These are phyloP conservation scores for Myrmecobius fasciatus DNA, from an alignment of 2,113 vertebrate genomes.

Conservation along the genomic window DNA sequence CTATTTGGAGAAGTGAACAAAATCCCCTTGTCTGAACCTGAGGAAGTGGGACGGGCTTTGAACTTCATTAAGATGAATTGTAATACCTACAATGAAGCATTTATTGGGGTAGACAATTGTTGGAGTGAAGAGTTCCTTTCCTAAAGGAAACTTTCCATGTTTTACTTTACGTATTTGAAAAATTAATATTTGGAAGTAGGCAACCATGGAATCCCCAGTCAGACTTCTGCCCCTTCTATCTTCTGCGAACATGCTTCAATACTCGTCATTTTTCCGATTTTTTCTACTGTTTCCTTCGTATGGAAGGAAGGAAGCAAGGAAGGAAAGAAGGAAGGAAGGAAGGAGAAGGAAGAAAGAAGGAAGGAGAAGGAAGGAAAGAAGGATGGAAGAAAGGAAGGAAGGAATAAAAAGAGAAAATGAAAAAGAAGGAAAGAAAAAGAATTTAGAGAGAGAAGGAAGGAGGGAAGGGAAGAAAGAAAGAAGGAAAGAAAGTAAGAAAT, in stretches of 20 bases:
- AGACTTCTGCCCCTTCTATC: neutral
- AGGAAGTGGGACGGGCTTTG: neutral
- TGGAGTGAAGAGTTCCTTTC: neutral
- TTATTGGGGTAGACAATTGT: neutral
- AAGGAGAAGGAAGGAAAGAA: too few relatives aligned
- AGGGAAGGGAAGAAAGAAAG: neutral
- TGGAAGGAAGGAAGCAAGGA: neutral
- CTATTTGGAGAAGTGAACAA: neutral
- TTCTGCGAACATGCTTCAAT: neutral
- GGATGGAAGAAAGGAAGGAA: too few relatives aligned
- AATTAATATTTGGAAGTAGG: neutral
- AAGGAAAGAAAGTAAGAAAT: neutral
- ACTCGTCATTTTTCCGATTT: neutral
- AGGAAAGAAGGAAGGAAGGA: neutral
- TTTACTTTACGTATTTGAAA: neutral
- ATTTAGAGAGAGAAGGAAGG: too few relatives aligned
- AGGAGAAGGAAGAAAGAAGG: too few relatives aligned
- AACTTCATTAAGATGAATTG: neutral
- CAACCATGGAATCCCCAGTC: neutral
- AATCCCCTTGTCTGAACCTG: neutral
- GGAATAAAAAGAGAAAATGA: too few relatives aligned
- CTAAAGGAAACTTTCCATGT: neutral
- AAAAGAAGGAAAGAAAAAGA: too few relatives aligned
- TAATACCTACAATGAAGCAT: neutral
- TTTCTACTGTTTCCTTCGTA: neutral